Percentiles rank a stretch among this genome's conserved stretches.
These are phyloP conservation scores for Dolichomitus sp. DNA, from an alignment of 2,888 invertebrate species.

Conservation along the genomic window DNA sequence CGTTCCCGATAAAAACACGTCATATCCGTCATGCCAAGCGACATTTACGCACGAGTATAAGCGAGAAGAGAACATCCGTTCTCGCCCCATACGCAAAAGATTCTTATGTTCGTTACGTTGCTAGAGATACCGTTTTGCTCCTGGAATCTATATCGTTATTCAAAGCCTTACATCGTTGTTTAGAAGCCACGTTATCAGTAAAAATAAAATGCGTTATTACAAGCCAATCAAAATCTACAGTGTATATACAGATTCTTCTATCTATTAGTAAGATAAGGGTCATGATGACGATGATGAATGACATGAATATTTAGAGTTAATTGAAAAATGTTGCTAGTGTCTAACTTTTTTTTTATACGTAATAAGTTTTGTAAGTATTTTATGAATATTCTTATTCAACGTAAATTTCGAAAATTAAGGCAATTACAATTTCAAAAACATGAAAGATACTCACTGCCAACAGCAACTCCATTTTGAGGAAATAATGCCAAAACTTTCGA, in stretches of 20 bases:
- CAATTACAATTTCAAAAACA: no score
- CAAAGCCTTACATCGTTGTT: not conserved
- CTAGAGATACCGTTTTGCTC: constrained; percentile 45
- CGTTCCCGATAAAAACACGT: constrained; percentile 79
- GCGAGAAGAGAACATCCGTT: constrained; percentile 64
- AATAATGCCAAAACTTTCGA: no score
- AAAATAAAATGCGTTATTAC: not conserved
- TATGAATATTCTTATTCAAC: not conserved
- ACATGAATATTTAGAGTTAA: no score
- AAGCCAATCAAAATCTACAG: no score
- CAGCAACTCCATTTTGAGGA: no score
- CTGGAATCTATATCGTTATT: constrained; percentile 21
- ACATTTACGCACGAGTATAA: constrained; percentile 62
- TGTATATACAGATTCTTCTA: not conserved
- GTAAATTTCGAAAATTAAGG: no score
- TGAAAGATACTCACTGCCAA: no score
- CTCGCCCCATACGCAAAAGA: constrained; percentile 52
- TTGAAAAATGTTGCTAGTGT: no score
- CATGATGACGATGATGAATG: not conserved
- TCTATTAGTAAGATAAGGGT: not conserved
- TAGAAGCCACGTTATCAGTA: not conserved
- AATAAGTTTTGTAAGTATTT: not conserved
- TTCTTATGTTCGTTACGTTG: constrained; percentile 55
- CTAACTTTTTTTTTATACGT: not conserved
- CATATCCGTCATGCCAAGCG: constrained; percentile 76